Percentiles rank a stretch among this genome's conserved stretches.
These are phyloP conservation scores for Hylaeus volcanicus DNA, from an alignment of 1,140 invertebrate species.

Conservation along the genomic window DNA sequence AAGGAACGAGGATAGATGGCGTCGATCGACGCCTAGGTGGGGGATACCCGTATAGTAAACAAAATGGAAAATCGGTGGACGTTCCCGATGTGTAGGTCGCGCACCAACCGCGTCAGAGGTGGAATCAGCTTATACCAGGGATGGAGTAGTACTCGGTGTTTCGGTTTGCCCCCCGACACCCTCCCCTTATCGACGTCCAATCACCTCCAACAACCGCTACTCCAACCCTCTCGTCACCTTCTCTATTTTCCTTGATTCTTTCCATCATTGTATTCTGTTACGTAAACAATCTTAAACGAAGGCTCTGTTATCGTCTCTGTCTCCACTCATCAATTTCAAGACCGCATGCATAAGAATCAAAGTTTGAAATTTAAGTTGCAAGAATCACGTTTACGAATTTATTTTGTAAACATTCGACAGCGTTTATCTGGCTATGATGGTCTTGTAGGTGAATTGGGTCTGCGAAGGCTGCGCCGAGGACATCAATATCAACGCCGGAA, in stretches of 20 bases:
- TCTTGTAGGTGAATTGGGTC: neutral
- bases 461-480: too few relatives aligned
- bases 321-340: too few relatives aligned
- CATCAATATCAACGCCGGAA: too few relatives aligned
- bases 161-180: neutral
- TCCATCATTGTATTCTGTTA: slow-evolving; percentile 10
- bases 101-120: neutral
- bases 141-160: neutral
- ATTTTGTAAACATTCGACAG: too few relatives aligned
- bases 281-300: neutral
- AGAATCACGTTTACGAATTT: too few relatives aligned
- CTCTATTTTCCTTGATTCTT: neutral
- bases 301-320: too few relatives aligned
- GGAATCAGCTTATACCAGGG: neutral
- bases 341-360: too few relatives aligned
- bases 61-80: slow-evolving; percentile 66
- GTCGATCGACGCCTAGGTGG: neutral
- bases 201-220: neutral
- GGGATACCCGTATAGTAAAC: slow-evolving; percentile 20
- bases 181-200: neutral
- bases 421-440: too few relatives aligned
- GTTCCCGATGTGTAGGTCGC: neutral
- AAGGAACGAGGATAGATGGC: neutral
- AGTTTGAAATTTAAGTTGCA: too few relatives aligned
- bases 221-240: neutral